Evolutionary conservation across 1,140 invertebrate species (phyloP).

Genomic region (Hylyphantes graminicola): DNA sequence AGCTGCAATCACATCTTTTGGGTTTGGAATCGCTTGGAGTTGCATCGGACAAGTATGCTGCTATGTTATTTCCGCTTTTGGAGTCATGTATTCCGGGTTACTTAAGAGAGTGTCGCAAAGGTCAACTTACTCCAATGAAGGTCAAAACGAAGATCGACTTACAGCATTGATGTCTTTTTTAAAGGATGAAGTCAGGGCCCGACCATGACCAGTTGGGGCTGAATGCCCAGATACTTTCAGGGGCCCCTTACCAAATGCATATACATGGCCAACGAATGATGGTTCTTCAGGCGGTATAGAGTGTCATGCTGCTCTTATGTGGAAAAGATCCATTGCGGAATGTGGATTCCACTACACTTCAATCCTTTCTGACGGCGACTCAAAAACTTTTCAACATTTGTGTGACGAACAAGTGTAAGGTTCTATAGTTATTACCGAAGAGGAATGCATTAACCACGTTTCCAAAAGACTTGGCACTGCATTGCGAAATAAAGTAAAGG

Average conservation of each 20-base stretch:
- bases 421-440: not conserved
- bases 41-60: constrained; percentile 17
- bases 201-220: too few species aligned
- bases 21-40: constrained; percentile 7
- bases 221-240: too few species aligned
- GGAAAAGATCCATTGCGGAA: not conserved
- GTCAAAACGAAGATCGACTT: not conserved
- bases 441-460: not conserved
- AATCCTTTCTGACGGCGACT: not conserved
- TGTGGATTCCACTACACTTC: not conserved
- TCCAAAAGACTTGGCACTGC: not conserved
- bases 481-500: not conserved
- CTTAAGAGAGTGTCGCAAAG: not conserved
- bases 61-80: constrained; percentile 10
- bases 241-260: too few species aligned
- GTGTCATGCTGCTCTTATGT: not conserved
- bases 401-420: not conserved
- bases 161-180: constrained; percentile 4
- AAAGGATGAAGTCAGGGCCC: not conserved
- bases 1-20: not conserved
- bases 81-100: constrained; percentile 17
- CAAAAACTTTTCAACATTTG: not conserved
- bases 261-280: too few species aligned
- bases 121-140: not conserved
- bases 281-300: not conserved